Evolutionary conservation across 2,113 vertebrate species (phyloP), one percentile per base, ranked within the genome.

Genomic region (Hyaena hyaena): DNA sequence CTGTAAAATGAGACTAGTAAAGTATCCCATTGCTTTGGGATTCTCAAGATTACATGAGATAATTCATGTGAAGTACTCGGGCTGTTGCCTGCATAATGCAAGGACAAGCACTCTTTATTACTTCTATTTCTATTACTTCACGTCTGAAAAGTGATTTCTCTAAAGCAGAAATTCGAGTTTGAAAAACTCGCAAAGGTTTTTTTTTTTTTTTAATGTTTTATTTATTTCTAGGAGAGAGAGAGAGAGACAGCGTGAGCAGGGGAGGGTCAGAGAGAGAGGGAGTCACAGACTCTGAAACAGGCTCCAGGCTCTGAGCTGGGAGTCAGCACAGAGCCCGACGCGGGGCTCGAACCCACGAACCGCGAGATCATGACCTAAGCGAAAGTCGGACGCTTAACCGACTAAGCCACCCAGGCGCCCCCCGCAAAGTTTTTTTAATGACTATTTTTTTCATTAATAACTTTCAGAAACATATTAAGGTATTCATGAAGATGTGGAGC

Each of bases 111-210:
- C 76, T 66, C 43, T 15, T 53, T 43, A 50, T 28, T 92, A 89
- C 43, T 97, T 94, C 35, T 74, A 89, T 50, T 97, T 94, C 35
- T 74, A 28, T 81, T 65, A 88, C 53, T 93, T 94, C 55, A 77
- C 48, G 45, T 95, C n/a, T 82, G 23, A 26, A 45, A 95, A 96
- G 71, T 90, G 15, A 93, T 83, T 94, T 94, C n/a, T 91, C 65
- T 77, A 94, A 96, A 95, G 23, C 8, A 88, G 19, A 94, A 33
- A 85, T 43, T 94, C 17, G 88, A 86, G 45, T 88, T 81, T 94
- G 79, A 96, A 91, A 3, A 95, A 91, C 17, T 84, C 5, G 45
- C 53, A 83, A 58, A 21, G 11, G 61, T 31, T 55, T 95, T 84
- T 90, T 24, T 69, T 31, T 55, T 95, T 84, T 90, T 24, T n/a